Percentiles rank a stretch among this genome's conserved stretches.
Evolutionary conservation across 2,888 invertebrate genomes (phyloP).

Genomic region (Trachelus iudaicus): DNA sequence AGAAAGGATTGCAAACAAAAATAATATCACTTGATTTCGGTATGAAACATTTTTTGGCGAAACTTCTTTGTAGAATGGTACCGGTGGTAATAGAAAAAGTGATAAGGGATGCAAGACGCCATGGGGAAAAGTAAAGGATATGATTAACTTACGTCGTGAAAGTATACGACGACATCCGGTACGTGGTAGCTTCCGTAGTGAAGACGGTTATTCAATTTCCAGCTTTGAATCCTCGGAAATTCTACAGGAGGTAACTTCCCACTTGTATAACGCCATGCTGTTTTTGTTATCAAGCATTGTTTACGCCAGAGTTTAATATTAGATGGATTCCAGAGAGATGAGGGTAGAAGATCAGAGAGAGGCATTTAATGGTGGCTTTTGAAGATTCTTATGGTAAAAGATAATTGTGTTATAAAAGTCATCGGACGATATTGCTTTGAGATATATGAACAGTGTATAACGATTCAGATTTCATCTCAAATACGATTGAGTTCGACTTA

Average conservation of each 20-base stretch:
- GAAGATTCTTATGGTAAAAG: not conserved
- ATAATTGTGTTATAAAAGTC: not conserved
- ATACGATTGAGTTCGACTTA: not conserved
- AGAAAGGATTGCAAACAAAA: not conserved
- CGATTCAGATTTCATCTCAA: not conserved
- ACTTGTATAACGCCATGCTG: not conserved
- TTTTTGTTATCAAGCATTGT: not conserved
- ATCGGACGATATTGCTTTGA: not conserved
- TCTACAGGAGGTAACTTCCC: slow-evolving; percentile 26
- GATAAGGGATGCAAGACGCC: slow-evolving; percentile 75
- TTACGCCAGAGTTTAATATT: not conserved
- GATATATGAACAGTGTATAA: not conserved
- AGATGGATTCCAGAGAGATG: not conserved
- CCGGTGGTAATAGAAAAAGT: slow-evolving; percentile 43
- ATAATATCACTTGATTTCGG: not conserved
- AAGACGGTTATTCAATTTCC: slow-evolving; percentile 43
- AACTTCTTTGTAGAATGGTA: slow-evolving; percentile 21
- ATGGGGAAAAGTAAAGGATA: slow-evolving; percentile 83
- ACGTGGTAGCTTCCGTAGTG: slow-evolving; percentile 60
- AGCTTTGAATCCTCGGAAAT: slow-evolving; percentile 48
- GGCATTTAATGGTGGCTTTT: not conserved
- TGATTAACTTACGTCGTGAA: slow-evolving; percentile 78
- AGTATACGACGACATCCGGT: slow-evolving; percentile 73
- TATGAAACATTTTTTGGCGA: not conserved
- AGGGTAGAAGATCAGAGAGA: not conserved